A percentile compares a stretch with the other conserved stretches of the same genome.
phyloP scores from a whole-genome alignment of 1,140 invertebrate genomes.

The Scaptomyza hsui region DNA sequence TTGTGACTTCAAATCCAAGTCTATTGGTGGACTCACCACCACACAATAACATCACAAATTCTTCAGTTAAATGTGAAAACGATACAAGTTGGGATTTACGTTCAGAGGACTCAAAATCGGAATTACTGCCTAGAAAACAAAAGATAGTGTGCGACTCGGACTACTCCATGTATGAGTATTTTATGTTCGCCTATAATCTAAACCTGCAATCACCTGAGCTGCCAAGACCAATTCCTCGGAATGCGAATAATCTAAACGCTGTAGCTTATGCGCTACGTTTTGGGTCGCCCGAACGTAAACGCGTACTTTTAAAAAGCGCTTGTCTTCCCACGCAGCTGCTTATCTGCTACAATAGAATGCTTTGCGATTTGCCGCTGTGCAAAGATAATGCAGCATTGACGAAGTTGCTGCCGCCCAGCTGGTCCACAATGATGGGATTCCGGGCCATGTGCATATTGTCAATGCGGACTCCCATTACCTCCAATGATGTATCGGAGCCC shows the following conservation, averaged over 20 bases:
- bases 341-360: slow-evolving; percentile 35
- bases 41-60: too few species aligned
- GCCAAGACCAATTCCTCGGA: slow-evolving; percentile 27
- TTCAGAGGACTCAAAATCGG: too few species aligned
- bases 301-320: slow-evolving; percentile 7
- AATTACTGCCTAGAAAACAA: not conserved
- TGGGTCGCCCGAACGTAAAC: not conserved
- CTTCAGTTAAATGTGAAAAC: too few species aligned
- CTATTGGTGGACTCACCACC: not conserved
- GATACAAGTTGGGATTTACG: too few species aligned
- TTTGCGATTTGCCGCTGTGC: slow-evolving; percentile 9
- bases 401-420: slow-evolving; percentile 63
- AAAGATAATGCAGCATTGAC: not conserved
- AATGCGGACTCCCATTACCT: not conserved
- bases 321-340: slow-evolving; percentile 27
- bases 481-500: not conserved
- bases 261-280: slow-evolving; percentile 34
- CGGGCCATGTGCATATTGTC: slow-evolving; percentile 73
- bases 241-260: slow-evolving; percentile 16
- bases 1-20: not conserved
- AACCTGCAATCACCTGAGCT: slow-evolving; percentile 13
- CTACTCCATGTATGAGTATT: slow-evolving; percentile 49
- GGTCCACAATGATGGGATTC: slow-evolving; percentile 71
- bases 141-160: slow-evolving; percentile 33
- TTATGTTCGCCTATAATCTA: slow-evolving; percentile 74